phyloP scores from a whole-genome alignment of 2,888 invertebrate species.

The Mechanitis messenoides region DNA sequence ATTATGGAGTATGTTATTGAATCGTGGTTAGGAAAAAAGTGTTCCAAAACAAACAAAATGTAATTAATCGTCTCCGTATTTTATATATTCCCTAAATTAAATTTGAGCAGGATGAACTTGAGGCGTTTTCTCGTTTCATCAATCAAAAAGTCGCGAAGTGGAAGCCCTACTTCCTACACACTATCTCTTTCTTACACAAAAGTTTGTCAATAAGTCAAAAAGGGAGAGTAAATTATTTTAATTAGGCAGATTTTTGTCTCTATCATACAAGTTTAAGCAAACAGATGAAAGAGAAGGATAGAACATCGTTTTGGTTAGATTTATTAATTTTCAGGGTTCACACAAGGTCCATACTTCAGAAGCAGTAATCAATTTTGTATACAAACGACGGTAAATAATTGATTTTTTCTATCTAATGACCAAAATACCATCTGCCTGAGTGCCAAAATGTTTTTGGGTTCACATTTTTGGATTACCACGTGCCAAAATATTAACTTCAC shows the following conservation, averaged over 20 bases:
- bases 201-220: slow-evolving; percentile 34
- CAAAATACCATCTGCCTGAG: slow-evolving; percentile 68
- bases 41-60: slow-evolving; percentile 68
- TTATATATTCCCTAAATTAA: slow-evolving; percentile 68
- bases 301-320: slow-evolving; percentile 50
- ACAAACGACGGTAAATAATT: slow-evolving; percentile 71
- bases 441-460: slow-evolving; percentile 5
- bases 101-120: slow-evolving; percentile 72
- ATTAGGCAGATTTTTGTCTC: slow-evolving; percentile 5
- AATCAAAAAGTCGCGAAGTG: slow-evolving; percentile 63
- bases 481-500: slow-evolving; percentile 51
- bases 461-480: slow-evolving; percentile 45
- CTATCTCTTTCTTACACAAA: slow-evolving; percentile 44
- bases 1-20: slow-evolving; percentile 37
- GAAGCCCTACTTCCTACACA: slow-evolving; percentile 58
- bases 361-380: slow-evolving; percentile 74
- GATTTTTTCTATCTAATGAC: slow-evolving; percentile 69
- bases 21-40: slow-evolving; percentile 44
- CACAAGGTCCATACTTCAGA: slow-evolving; percentile 63
- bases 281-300: slow-evolving; percentile 34
- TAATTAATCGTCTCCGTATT: slow-evolving; percentile 54
- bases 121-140: slow-evolving; percentile 76
- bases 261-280: background rate
- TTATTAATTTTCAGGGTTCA: slow-evolving; percentile 65
- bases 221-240: slow-evolving; percentile 8